A percentile compares a stretch with the other conserved stretches of the same genome.
Conservation (phyloP, 1,140 invertebrate genomes). For the Lysiphlebus fabarum region DNA sequence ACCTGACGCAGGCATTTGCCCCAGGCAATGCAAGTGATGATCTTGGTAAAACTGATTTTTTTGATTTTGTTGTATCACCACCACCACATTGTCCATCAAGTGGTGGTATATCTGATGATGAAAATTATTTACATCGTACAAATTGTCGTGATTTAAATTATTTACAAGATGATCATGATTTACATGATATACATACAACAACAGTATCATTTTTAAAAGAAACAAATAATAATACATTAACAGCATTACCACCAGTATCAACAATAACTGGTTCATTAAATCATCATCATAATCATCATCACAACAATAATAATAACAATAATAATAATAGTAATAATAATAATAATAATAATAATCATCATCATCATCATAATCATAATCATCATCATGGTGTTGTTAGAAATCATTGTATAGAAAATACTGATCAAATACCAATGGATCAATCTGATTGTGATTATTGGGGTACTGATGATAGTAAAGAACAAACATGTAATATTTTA, state of each 20-base stretch:
- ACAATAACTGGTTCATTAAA: constrained; percentile 50
- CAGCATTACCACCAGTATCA: constrained; percentile 45
- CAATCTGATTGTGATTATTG: constrained; percentile 64
- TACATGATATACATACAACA: constrained; percentile 31
- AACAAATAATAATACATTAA: constrained; percentile 66
- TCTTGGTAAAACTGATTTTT: constrained; percentile 76
- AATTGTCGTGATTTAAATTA: constrained; percentile 40
- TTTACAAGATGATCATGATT: constrained; percentile 41
- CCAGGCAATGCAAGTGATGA: constrained; percentile 59
- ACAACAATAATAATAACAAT: no score
- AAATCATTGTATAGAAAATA: constrained; percentile 39
- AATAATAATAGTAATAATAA: no score
- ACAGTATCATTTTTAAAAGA: constrained; percentile 59
- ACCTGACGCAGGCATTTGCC: constrained; percentile 73
- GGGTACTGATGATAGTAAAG: constrained; percentile 65
- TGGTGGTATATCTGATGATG: constrained; percentile 43
- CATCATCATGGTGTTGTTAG: constrained; percentile 16
- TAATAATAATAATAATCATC: no score
- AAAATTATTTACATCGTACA: constrained; percentile 42
- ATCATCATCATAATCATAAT: no score
- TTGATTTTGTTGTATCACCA: constrained; percentile 80
- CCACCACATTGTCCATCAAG: constrained; percentile 58
- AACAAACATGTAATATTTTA: constrained; percentile 66
- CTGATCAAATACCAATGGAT: constrained; percentile 44
- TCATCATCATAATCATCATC: constrained; percentile 32